Evolutionary conservation across 2,888 invertebrate species (phyloP), one percentile per base, ranked within the genome.

Genomic region (Orthonevra nobilis): DNA sequence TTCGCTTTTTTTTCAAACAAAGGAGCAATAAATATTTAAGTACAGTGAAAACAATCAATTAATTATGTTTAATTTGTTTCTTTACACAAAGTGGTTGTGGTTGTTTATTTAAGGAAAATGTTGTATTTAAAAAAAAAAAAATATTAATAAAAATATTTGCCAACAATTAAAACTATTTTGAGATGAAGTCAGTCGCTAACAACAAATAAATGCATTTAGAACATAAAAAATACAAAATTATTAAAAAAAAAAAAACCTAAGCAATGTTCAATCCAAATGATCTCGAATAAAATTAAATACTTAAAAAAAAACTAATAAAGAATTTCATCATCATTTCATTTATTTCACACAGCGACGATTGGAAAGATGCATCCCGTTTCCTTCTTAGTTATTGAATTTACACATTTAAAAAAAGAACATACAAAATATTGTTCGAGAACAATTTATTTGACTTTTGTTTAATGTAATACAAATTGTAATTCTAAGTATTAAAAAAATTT

Each of bases 331-430:
- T 3, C 32, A 9, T 15, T 48, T 10, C 6, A 5, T 15, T 36
- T 10, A 12, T 61, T 34, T 54, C n/a, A 44, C 12, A 20, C 32
- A n/a, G 3, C 42, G 23, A 20, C 32, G 23, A 20, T 46, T 14
- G 34, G 26, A 36, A 7, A 61, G 63, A 54, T 72, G 72, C 72
- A 56, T 63, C 23, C 34, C 9, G 54, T 63, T 63, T 72, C 72
- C 48, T 72, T 72, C 72, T 72, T 63, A 72, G 63, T 72, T 72
- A 63, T 63, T 46, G 54, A 38, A 61, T 38, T 38, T 38, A 44
- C 19, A 28, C 19, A 26, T n/a, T n/a, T 26, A 10, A 30, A 50
- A 28, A 12, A 20, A 42, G 23, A 17, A 46, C 0, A 19, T 23
- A 44, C 14, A 60, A 4, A 28, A 28, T 44, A 2, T 15, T 2